Percentiles rank a stretch among this genome's conserved stretches.
Evolutionary conservation across 2,797 vertebrate genomes (phyloP).

Genomic region (Muscicapa striata): DNA sequence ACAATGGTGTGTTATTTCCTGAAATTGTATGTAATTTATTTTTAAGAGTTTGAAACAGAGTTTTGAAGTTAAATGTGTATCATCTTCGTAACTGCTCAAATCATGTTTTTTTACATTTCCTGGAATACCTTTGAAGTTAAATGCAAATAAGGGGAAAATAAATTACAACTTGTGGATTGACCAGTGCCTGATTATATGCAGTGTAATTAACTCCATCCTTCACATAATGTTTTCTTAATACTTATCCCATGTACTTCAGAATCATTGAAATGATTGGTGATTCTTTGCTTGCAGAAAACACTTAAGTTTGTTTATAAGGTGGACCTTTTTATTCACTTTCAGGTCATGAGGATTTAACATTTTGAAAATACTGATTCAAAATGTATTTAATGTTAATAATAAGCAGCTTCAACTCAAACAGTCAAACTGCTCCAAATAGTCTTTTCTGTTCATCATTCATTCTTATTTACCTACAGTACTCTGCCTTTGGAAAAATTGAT

Average conservation of each 20-base stretch:
- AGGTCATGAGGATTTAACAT: background rate
- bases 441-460: background rate
- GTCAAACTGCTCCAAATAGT: background rate
- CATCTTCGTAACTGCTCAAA: conserved; percentile 72
- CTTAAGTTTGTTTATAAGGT: background rate
- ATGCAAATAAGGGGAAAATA: conserved; percentile 82
- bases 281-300: background rate
- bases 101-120: conserved; percentile 73
- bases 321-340: background rate
- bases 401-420: background rate
- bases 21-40: conserved; percentile 60
- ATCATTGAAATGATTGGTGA: conserved; percentile 37
- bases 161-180: conserved; percentile 82
- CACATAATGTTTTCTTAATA: conserved; percentile 70
- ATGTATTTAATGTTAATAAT: background rate
- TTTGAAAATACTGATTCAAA: background rate
- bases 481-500: background rate
- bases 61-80: conserved; percentile 71
- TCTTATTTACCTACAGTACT: background rate
- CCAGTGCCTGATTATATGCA: conserved; percentile 71
- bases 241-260: conserved; percentile 56
- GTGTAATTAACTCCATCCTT: conserved; percentile 72
- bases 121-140: conserved; percentile 82
- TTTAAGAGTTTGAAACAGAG: conserved; percentile 49
- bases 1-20: conserved; percentile 62